Evolutionary conservation across 1,140 invertebrate genomes (phyloP), one percentile per base, ranked within the genome.

Genomic region (Archegozetes longisetosus): DNA sequence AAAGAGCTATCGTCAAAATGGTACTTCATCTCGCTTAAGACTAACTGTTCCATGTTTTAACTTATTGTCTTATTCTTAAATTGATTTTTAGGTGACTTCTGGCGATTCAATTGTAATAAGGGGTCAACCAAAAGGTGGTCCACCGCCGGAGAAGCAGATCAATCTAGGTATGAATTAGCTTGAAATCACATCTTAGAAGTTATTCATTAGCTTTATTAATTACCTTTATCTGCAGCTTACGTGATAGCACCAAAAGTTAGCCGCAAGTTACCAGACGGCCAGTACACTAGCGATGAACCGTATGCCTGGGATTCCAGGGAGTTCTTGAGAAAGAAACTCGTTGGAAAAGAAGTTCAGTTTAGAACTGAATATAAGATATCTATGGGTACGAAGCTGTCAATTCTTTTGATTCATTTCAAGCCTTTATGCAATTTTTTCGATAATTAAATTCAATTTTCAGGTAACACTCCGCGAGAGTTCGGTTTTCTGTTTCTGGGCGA

Each of bases 271-370:
- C 75, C 76, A n/a, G 74, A 70, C 60, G 81, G 83, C 25, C 79
- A 78, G 62, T 79, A 75, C 56, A 59, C 51, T 66, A 26, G 52
- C 60, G 67, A 66, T 58, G 64, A 79, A 73, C 86, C 92, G 6
- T 98, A 80, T 76, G 91, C 90, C 1, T 98, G 91, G 89, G 91
- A 98, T 72, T 92, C 93, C 0, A 79, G 95, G 61, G 95, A 99
- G 76, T 98, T 88, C 70, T 75, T 98, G 2, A 79, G 95, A 29
- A 97, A 95, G 69, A 91, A 92, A 71, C 76, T 98, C 0, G 87
- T 98, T 70, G 89, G 92, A 2, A 97, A 98, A 72, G 90, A 87
- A 69, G 88, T 79, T 55, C 84, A 85, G 67, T 85, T 94, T 6
- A 82, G 84, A 28, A 81, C 97, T 40, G 95, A 98, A 72, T 98